A percentile compares a stretch with the other conserved stretches of the same genome.
phyloP scores from a whole-genome alignment of 2,888 invertebrate genomes.

The Tiliacea citrago region DNA sequence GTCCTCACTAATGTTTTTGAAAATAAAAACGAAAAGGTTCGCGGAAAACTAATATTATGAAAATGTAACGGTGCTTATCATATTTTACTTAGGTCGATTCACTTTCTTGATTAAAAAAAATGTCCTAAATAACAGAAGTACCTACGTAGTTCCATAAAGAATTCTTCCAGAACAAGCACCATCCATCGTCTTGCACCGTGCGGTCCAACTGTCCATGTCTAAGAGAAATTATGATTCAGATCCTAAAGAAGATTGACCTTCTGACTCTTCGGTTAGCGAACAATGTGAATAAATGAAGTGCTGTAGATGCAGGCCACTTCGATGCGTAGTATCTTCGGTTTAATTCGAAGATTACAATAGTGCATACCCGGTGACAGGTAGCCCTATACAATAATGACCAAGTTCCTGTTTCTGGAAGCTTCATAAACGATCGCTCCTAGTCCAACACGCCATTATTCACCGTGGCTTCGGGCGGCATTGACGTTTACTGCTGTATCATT shows the following conservation, averaged over 20 bases:
- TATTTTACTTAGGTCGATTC: neutral
- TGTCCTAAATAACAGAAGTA: neutral
- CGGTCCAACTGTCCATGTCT: too few relatives aligned
- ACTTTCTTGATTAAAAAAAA: neutral
- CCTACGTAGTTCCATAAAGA: neutral
- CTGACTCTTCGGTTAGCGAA: slow-evolving; percentile 7
- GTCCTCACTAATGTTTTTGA: neutral
- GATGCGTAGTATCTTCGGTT: slow-evolving; percentile 35
- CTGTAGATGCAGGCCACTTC: slow-evolving; percentile 40
- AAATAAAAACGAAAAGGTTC: neutral
- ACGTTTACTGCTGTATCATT: slow-evolving; percentile 47
- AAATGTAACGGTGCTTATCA: neutral
- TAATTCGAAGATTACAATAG: slow-evolving; percentile 59
- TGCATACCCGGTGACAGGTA: slow-evolving; percentile 57
- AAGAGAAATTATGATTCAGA: too few relatives aligned
- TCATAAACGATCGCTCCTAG: slow-evolving; percentile 39
- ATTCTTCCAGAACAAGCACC: neutral
- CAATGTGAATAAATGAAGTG: slow-evolving; percentile 36
- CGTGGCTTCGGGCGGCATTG: slow-evolving; percentile 52
- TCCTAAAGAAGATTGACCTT: slow-evolving; percentile 15
- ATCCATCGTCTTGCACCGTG: neutral
- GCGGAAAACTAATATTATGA: neutral
- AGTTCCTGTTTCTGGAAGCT: slow-evolving; percentile 47
- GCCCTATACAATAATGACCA: slow-evolving; percentile 51
- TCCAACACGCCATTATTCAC: slow-evolving; percentile 46